Base-by-base conservation (phyloP, 2,113 vertebrate species). In the Petrocephalus microphthalmus region DNA sequence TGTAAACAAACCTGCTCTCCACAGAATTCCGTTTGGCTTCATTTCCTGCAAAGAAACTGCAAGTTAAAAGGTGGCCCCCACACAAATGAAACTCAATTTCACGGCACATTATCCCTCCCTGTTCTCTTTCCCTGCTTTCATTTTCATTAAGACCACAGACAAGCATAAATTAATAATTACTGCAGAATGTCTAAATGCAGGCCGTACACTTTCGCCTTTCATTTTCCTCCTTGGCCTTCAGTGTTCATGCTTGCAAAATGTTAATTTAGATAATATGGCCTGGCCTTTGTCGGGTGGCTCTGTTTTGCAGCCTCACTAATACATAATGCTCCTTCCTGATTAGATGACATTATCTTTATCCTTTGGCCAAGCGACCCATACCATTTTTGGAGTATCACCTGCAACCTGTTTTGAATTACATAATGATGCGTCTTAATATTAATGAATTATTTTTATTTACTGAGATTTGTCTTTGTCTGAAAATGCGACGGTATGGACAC, bases 91-190 rank as follows among this genome's bases (percentile, higher is more conserved):
- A 99, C 96, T 98, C 97, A 99, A 99, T 99, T 99, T 99, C 98
- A 99, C 96, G 97, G 97, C 97, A 98, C 98, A 99, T 99, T 99
- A 99, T 99, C 97, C 97, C 95, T 97, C 96, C 97, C 97, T 97
- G 96, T 98, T 98, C 97, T 97, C 97, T 97, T 96, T 96, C 97
- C 97, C 97, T 97, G 96, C 97, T 98, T 98, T 98, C 97, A 98
- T 99, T 99, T 99, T 98, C 97, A 99, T 99, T 99, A 98, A 98
- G 98, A 97, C 97, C 96, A 97, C 96, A 97, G 97, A 98, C 97
- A 98, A 98, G 97, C 97, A 99, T 98, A 98, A 98, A 99, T 99
- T 99, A 99, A 99, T 99, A 99, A 99, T 99, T 98, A 98, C 98
- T 97, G 97, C 97, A 96, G 97, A 98, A 97, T 98, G 98, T 98